Base-by-base conservation (phyloP, 2,797 vertebrate genomes). In the Adelosebastes latens region DNA sequence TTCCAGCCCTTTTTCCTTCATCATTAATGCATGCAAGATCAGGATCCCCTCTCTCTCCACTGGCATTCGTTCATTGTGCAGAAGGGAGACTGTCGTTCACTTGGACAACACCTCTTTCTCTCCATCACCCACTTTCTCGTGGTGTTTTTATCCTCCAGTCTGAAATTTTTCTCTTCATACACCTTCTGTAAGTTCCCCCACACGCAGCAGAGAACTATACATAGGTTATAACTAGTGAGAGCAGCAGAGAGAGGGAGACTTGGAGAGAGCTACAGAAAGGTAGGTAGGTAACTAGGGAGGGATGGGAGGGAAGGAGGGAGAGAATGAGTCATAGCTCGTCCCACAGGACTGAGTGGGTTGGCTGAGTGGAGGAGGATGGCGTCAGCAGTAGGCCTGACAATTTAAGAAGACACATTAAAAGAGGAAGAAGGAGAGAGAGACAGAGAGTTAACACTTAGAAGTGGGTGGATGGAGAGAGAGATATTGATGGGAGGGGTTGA, bases 291-390 rank as follows among this genome's bases (percentile, higher is more conserved):
- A 88, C 82, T 75, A 85, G 80, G 82, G 77, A 88, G 86, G 77
- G 84, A 90, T 87, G 69, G 75, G 75, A 85, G 82, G 82, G 82
- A 90, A 84, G 73, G 86, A 90, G 86, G 80, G 89, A 93, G 90
- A 83, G 91, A 89, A 93, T 96, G 96, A 96, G 95, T 97, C 96
- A 97, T 95, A 96, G 90, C 90, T 77, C 91, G 85, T 96, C 95
- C 96, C 96, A 94, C 93, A 93, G 95, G 96, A 96, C 92, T 93
- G 89, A 93, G 96, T 96, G 95, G 96, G 97, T 65, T 93, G 90
- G 90, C 75, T 77, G 89, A 53, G 92, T 92, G 94, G 96, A 96
- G 95, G 96, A 87, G 96, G 95, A 96, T 95, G 95, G 92, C 94
- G 93, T 92, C 95, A 97, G 94, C 92, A 92, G 82, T 72, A 89